A percentile compares a stretch with the other conserved stretches of the same genome.
Evolutionary conservation across 2,797 vertebrate genomes (phyloP).

Genomic region (Myotis myotis): DNA sequence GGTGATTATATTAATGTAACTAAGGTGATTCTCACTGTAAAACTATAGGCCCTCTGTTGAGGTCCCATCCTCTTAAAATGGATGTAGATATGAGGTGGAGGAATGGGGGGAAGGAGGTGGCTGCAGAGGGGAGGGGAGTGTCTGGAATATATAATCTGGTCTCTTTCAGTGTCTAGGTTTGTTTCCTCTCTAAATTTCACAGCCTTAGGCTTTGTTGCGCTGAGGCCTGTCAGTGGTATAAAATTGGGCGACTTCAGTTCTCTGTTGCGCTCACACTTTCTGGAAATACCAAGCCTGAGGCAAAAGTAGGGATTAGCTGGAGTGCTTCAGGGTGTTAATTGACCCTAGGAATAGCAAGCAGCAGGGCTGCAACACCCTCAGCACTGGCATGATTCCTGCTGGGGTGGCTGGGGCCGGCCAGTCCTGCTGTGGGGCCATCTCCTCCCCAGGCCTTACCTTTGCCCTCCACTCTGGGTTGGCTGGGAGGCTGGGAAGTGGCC

Average conservation of each 20-base stretch:
- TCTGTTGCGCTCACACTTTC: not conserved
- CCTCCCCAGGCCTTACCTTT: not conserved
- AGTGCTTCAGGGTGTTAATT: not conserved
- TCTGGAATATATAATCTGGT: not conserved
- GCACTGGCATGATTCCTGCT: not conserved
- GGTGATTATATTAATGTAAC: not conserved
- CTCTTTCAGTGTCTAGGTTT: not conserved
- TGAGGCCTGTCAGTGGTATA: not conserved
- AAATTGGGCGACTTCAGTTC: not conserved
- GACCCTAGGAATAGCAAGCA: not conserved
- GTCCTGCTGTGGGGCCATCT: not conserved
- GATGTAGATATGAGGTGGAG: not conserved
- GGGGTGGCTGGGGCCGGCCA: not conserved
- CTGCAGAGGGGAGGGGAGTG: not conserved
- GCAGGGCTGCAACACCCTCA: not conserved
- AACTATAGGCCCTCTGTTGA: not conserved
- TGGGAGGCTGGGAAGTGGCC: constrained; percentile 44
- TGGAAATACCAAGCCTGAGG: constrained; percentile 33
- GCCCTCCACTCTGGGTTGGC: not conserved
- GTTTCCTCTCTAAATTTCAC: not conserved
- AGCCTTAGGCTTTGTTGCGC: not conserved
- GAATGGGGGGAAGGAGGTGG: not conserved
- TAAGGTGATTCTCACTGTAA: not conserved
- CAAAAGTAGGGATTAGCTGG: not conserved
- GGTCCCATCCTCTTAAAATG: not conserved